Base-by-base conservation (phyloP, 1,140 invertebrate genomes). In the Parapsyche elsis region DNA sequence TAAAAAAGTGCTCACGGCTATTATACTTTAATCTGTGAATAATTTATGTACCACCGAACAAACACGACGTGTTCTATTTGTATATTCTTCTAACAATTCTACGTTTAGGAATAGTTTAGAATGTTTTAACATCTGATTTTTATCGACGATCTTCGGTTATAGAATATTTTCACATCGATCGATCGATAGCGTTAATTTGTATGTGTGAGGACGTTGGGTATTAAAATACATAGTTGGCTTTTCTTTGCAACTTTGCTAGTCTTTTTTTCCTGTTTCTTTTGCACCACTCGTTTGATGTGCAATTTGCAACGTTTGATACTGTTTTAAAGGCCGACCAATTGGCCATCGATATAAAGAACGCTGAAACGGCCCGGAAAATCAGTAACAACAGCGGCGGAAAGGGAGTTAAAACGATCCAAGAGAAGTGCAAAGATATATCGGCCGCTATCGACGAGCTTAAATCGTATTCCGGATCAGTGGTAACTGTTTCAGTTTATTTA, bases 401-500 rank as follows among this genome's bases (percentile, higher is more conserved):
- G 85, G 86, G 81, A 86, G 86, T 85, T 86, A 89, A 84, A 85
- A 84, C 71, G 9, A 79, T 85, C 16, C 83, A 85, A 61, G 89
- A 90, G 84, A 88, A 88, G 83, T 90, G 90, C 85, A 88, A 86
- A 81, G 89, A 87, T 85, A 87, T 89, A 84, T 88, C 89, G 79
- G 89, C 86, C 84, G 88, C 87, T 80, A 89, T 91, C 81, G 90
- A 91, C 85, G 88, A 90, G 83, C 86, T 90, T 82, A 88, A 88
- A 86, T 84, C 46, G n/a, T 80, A 74, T 76, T 80, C 78, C 76
- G 30, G 80, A 67, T 45, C 80, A 71, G 80, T 79, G 81, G 81
- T 82, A 77, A 77, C 38, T 14, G 38, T 45, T 4, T n/a, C n/a
- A 64, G 53, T 77, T 76, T 76, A 59, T 30, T 76, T 74, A 4